Base-by-base conservation (phyloP, 2,113 vertebrate genomes). In the Colossoma macropomum region DNA sequence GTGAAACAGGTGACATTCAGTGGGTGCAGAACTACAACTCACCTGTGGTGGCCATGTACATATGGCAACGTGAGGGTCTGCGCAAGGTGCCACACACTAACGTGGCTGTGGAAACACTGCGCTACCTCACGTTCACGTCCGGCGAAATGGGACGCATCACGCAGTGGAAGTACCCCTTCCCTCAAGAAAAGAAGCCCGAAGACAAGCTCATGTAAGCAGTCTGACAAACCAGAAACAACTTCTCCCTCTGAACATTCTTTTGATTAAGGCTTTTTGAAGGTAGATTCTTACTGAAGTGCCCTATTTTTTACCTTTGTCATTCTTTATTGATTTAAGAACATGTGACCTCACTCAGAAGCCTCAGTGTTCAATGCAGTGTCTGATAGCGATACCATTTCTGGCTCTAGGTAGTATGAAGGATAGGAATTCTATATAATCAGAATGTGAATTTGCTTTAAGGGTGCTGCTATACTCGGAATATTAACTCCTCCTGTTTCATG, bases 11-110 rank as follows among this genome's bases (percentile, higher is more conserved):
- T 13, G 96, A 98, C 0, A 94, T 99, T 32, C 92, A 96, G 78
- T 99, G 98, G 98, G 95, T 97, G 45, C 98, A 99, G 93, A 98
- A 99, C 84, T 99, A 99, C 0, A 96, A 95, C n/a, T 99, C 97
- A 3, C 98, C 98, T 0, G 98, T 99, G 90, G 98, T 99, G 85
- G 97, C 97, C 23, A 95, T 99, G 86, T 99, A 99, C 77, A 96
- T 99, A 89, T 99, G 98, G 98, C 97, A 99, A 85, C 93, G 95
- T 0, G 97, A 99, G 85, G 97, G 95, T 1, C 92, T 99, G 32
- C 93, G 95, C 90, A 99, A 99, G 71, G 94, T 99, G 27, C 80
- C 95, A 77, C 98, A 98, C 90, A 96, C 97, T 4, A 99, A 99
- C 0, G 95, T 99, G 0, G 98, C 96, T 0, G 96, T 98, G 79